Percentiles rank a stretch among this genome's conserved stretches.
These are phyloP conservation scores for Chaetogeoica ovagalla DNA, from an alignment of 2,888 invertebrate species.

Conservation along the genomic window DNA sequence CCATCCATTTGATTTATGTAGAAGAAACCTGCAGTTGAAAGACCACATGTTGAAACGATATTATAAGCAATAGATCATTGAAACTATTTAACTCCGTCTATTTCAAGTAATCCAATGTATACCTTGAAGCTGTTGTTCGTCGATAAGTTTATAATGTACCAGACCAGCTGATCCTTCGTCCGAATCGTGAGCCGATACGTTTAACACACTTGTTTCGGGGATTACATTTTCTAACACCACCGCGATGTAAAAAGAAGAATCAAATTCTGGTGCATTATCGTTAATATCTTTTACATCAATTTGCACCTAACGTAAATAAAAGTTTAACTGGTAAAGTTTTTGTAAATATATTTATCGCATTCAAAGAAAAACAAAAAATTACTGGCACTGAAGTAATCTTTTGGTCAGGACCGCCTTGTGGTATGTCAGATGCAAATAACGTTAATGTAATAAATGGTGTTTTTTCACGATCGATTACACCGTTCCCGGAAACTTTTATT, in stretches of 20 bases:
- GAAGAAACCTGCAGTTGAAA: slow-evolving; percentile 65
- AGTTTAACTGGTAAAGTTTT: background rate
- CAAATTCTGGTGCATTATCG: slow-evolving; percentile 75
- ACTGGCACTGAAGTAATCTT: slow-evolving; percentile 67
- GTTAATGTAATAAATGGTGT: slow-evolving; percentile 70
- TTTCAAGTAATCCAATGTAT: slow-evolving; percentile 54
- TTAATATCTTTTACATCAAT: slow-evolving; percentile 77
- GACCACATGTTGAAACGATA: background rate
- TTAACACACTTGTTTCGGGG: slow-evolving; percentile 68
- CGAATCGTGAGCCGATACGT: slow-evolving; percentile 73
- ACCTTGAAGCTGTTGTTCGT: slow-evolving; percentile 75
- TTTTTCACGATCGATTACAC: slow-evolving; percentile 57
- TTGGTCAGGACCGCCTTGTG: slow-evolving; percentile 70
- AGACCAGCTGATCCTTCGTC: slow-evolving; percentile 75
- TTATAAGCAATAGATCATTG: background rate
- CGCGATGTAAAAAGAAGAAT: slow-evolving; percentile 68
- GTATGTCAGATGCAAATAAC: slow-evolving; percentile 76
- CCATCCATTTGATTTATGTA: slow-evolving; percentile 70
- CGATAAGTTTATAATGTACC: slow-evolving; percentile 72
- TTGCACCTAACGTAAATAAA: slow-evolving; percentile 60
- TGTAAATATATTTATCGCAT: background rate
- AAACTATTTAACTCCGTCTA: background rate
- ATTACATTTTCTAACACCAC: slow-evolving; percentile 78
- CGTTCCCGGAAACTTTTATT: slow-evolving; percentile 63
- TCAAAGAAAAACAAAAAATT: slow-evolving; percentile 52